Evolutionary conservation across 2,797 vertebrate species (phyloP).

Genomic region (Fistularia commersonii): DNA sequence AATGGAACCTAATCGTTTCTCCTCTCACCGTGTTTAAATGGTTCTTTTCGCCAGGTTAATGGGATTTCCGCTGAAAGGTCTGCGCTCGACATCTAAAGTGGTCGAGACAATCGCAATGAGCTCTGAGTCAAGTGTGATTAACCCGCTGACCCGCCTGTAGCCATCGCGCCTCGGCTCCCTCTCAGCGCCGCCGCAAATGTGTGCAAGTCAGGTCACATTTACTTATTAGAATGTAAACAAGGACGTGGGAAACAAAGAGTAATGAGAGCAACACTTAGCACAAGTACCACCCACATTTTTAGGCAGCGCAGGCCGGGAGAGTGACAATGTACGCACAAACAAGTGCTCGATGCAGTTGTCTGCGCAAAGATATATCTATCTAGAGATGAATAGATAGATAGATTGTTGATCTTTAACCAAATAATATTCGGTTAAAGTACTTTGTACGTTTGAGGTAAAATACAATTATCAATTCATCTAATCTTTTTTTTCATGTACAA

Average conservation of each 20-base stretch:
- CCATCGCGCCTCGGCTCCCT: constrained; percentile 37
- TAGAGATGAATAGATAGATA: no score
- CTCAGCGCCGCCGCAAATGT: constrained; percentile 24
- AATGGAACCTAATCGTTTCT: constrained; percentile 60
- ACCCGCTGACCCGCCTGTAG: constrained; percentile 58
- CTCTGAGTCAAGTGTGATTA: constrained; percentile 71
- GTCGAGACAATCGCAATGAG: constrained; percentile 67
- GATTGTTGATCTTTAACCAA: no score
- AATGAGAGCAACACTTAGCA: constrained; percentile 1
- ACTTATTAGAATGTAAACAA: constrained; percentile 35
- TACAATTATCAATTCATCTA: no score
- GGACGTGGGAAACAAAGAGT: constrained; percentile 2
- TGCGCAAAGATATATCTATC: no score
- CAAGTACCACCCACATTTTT: neutral
- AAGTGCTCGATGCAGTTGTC: no score
- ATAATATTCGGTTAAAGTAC: no score
- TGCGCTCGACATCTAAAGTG: constrained; percentile 57
- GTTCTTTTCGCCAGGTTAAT: constrained; percentile 69
- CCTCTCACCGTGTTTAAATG: constrained; percentile 61
- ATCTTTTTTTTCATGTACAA: no score
- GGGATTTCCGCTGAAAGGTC: constrained; percentile 68
- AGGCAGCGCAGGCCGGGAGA: no score
- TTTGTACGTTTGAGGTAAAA: no score
- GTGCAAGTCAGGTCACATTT: constrained; percentile 35
- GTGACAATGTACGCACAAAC: no score